A percentile compares a stretch with the other conserved stretches of the same genome.
Evolutionary conservation across 2,113 vertebrate genomes (phyloP).

Genomic region (Seriola dumerili): DNA sequence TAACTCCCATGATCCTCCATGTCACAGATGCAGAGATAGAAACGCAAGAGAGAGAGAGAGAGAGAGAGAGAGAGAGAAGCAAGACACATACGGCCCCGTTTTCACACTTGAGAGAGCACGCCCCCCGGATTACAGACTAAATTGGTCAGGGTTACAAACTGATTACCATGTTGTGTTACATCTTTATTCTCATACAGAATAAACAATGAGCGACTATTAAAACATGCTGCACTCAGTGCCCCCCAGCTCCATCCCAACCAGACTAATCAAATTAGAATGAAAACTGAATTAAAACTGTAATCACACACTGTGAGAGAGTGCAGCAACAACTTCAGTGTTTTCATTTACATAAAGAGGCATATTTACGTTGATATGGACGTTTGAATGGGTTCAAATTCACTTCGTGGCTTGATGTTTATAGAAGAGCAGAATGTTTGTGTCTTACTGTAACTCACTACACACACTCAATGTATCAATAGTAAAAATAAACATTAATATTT

Average conservation of each 20-base stretch:
- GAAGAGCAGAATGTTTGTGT: too few relatives aligned
- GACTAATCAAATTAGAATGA: conserved; percentile 29
- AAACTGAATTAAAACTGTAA: background rate
- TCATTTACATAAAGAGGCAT: background rate
- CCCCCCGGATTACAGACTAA: conserved; percentile 76
- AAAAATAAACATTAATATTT: too few relatives aligned
- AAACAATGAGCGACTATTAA: conserved; percentile 74
- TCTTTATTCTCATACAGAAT: conserved; percentile 80
- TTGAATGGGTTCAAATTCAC: background rate
- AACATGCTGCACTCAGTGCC: conserved; percentile 45
- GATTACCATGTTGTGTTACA: conserved; percentile 81
- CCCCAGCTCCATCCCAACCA: background rate
- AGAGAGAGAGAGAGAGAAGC: conserved; percentile 50
- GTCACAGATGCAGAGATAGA: conserved; percentile 61
- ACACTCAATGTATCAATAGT: too few relatives aligned
- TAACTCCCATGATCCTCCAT: conserved; percentile 79
- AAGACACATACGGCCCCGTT: conserved; percentile 76
- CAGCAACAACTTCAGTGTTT: background rate
- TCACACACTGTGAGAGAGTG: background rate
- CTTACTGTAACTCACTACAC: too few relatives aligned
- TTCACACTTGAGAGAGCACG: conserved; percentile 83
- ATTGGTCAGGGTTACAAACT: conserved; percentile 80
- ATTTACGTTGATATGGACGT: background rate
- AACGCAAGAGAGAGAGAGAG: conserved; percentile 68
- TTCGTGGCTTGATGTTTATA: too few relatives aligned